Percentiles rank a stretch among this genome's conserved stretches.
phyloP scores from a whole-genome alignment of 2,797 vertebrate genomes.

The Tragopan temminckii region DNA sequence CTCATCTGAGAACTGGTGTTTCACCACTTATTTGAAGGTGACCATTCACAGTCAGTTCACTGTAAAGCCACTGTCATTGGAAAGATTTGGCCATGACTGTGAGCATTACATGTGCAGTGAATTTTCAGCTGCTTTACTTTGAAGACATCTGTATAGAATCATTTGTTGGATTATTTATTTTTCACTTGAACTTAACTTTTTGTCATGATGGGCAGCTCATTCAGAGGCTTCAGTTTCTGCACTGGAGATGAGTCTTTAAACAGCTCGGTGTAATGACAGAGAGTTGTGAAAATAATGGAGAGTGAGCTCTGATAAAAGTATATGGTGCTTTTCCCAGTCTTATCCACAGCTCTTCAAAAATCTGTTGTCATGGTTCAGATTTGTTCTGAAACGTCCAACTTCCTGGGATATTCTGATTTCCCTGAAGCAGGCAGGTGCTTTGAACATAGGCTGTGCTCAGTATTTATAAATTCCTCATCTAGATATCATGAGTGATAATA shows the following conservation, averaged over 20 bases:
- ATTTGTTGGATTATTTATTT: not conserved
- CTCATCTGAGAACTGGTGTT: no score
- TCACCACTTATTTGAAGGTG: not conserved
- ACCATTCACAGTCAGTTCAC: not conserved
- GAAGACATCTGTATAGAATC: not conserved
- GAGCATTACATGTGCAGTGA: not conserved
- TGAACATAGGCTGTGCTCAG: accelerated
- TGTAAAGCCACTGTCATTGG: not conserved
- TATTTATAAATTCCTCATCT: not conserved
- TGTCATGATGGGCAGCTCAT: not conserved
- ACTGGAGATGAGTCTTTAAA: not conserved
- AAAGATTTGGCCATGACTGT: not conserved
- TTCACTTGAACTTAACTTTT: not conserved
- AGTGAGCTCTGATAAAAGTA: not conserved
- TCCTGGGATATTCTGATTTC: not conserved
- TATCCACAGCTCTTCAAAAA: not conserved
- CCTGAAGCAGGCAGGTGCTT: not conserved
- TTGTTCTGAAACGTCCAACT: not conserved
- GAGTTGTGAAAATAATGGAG: not conserved
- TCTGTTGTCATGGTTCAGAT: not conserved
- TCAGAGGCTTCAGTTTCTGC: not conserved
- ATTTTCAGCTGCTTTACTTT: not conserved
- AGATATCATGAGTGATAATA: not conserved
- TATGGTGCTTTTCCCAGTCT: not conserved
- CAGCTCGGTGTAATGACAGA: accelerated